A percentile compares a stretch with the other conserved stretches of the same genome.
Evolutionary conservation across 2,113 vertebrate species (phyloP).

Genomic region (Sakesphorus luctuosus): DNA sequence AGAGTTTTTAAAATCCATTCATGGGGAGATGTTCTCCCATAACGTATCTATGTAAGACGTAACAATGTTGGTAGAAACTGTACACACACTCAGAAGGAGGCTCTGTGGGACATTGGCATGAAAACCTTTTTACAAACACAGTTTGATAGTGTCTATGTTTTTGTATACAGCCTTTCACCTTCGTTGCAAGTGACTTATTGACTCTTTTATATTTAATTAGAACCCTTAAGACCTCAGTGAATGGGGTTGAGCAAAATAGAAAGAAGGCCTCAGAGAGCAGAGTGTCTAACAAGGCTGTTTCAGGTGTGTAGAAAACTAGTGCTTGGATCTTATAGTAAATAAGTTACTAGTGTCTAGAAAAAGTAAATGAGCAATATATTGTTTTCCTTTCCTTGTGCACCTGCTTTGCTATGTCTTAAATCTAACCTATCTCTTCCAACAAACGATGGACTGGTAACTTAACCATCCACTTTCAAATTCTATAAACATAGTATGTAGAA

Average conservation of each 20-base stretch:
- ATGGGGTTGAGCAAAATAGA: constrained; percentile 82
- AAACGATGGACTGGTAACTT: neutral
- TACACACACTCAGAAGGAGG: neutral
- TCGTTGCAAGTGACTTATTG: constrained; percentile 73
- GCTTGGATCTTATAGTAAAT: constrained; percentile 39
- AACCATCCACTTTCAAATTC: neutral
- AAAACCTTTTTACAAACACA: neutral
- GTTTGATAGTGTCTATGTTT: constrained; percentile 43
- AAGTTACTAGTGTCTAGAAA: constrained; percentile 27
- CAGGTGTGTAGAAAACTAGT: constrained; percentile 81
- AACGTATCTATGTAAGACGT: neutral
- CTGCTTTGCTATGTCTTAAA: constrained; percentile 45
- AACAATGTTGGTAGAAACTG: neutral
- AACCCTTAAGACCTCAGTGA: constrained; percentile 80
- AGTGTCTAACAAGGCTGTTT: constrained; percentile 76
- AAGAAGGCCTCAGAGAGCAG: constrained; percentile 81
- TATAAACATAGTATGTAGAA: neutral
- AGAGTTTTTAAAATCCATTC: neutral
- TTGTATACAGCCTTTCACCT: constrained; percentile 51
- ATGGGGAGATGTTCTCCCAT: neutral
- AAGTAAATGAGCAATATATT: neutral
- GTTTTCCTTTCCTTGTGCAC: constrained; percentile 60
- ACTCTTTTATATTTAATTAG: constrained; percentile 82
- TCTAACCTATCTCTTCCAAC: neutral
- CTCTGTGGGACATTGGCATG: neutral